Base-by-base conservation (phyloP, 23 tunicate species). In the Phallusia fumigata region DNA sequence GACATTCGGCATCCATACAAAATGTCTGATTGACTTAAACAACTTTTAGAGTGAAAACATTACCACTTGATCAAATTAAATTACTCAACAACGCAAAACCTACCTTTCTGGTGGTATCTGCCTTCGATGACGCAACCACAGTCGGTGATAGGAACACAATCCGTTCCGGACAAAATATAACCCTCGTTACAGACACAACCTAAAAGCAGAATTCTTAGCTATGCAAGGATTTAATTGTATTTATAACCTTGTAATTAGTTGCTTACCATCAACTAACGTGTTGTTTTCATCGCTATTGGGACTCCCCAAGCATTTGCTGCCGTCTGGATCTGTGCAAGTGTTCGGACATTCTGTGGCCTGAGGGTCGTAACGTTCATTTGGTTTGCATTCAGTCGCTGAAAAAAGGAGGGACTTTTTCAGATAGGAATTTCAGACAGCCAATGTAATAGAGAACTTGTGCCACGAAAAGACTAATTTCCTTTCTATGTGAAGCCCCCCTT, bases 171-270 rank as follows among this genome's bases (percentile, higher is more conserved):
- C 12, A 86, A 47, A 35, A 91, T 73, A 69, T 34, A 91, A 22
- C 96, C 90, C n/a, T 79, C 81, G 77, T 91, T 73, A 73, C 96
- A 91, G n/a, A 65, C 85, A 86, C 96, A 91, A 45, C 96, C 96
- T 91, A 31, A 47, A 21, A 33, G 18, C 24, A 22, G 18, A 10
- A 6, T 21, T 31, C 8, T 75, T 75, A 6, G 31, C 10, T 40
- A 3, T 40, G 47, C 10, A 10, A 40, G 10, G 10, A 3, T 40
- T 40, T 3, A 40, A 10, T 40, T 40, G 47, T 10, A 40, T 40
- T 5, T 40, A 40, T n/a, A 10, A 40, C 47, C 47, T 40, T 40
- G 47, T n/a, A n/a, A n/a, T 40, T 40, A 3, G 5, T 1, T 5
- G 13, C 69, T 24, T 58, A 58, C 69, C 69, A 24, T 58, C 69